A percentile compares a stretch with the other conserved stretches of the same genome.
Evolutionary conservation across 1,140 invertebrate genomes (phyloP).

Genomic region (Diabrotica virgifera): DNA sequence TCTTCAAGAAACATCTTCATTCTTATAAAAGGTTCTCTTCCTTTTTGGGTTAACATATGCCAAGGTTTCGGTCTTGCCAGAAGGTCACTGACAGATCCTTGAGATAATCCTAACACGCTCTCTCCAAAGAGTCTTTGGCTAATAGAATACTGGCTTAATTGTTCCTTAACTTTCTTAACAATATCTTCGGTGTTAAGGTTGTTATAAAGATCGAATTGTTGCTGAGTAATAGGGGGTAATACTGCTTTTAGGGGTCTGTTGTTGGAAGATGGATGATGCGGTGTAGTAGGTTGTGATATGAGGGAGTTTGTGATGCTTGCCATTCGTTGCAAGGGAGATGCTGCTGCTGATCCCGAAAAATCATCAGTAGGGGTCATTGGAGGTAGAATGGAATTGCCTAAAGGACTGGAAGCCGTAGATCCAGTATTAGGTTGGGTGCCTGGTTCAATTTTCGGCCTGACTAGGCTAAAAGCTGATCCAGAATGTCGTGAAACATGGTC

Average conservation of each 20-base stretch:
- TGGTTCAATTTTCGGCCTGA: conserved; percentile 76
- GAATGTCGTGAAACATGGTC: conserved; percentile 70
- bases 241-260: conserved; percentile 92
- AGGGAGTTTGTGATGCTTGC: conserved; percentile 96
- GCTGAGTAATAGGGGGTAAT: conserved; percentile 95
- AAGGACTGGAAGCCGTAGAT: conserved; percentile 69
- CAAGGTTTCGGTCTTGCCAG: conserved; percentile 93
- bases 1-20: conserved; percentile 99
- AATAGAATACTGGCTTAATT: conserved; percentile 96
- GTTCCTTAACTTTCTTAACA: conserved; percentile 96
- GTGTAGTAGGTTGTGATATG: conserved; percentile 85
- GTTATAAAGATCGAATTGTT: conserved; percentile 98
- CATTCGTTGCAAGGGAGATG: conserved; percentile 93
- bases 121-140: conserved; percentile 98
- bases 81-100: conserved; percentile 93
- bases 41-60: conserved; percentile 97
- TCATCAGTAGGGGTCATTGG: conserved; percentile 77
- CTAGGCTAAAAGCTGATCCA: conserved; percentile 80
- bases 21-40: conserved; percentile 92
- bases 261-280: conserved; percentile 73
- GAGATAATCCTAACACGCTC: conserved; percentile 92
- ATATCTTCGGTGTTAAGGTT: conserved; percentile 98
- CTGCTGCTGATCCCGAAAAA: conserved; percentile 71
- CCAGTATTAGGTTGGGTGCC: conserved; percentile 59
- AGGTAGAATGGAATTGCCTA: conserved; percentile 78